Percentiles rank a stretch among this genome's conserved stretches.
phyloP scores from a whole-genome alignment of 2,113 vertebrate species.

The Sterna hirundo region DNA sequence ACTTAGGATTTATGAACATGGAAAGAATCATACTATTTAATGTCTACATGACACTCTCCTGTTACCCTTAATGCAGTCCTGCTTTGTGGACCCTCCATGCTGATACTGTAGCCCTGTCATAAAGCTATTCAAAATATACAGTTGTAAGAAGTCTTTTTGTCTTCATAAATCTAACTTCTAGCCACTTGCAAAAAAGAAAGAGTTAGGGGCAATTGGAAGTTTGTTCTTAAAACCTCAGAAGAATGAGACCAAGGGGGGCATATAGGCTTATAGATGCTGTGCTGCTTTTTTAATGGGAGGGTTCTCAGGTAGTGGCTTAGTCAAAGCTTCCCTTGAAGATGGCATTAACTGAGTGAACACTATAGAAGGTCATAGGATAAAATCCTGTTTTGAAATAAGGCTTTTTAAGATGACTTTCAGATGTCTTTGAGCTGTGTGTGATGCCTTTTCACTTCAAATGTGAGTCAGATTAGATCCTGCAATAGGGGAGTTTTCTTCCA shows the following conservation, averaged over 20 bases:
- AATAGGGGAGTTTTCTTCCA: not conserved
- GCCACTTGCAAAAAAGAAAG: not conserved
- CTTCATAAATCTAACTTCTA: conserved; percentile 68
- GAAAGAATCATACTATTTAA: conserved; percentile 57
- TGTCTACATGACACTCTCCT: conserved; percentile 59
- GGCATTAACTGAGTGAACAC: not conserved
- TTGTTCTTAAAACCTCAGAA: not conserved
- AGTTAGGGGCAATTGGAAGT: not conserved
- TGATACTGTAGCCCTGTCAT: conserved; percentile 45
- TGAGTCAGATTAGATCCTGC: not conserved
- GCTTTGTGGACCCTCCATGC: conserved; percentile 44
- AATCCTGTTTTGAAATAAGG: not conserved
- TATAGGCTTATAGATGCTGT: not conserved
- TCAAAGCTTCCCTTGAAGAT: not conserved
- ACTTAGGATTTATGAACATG: conserved; percentile 59
- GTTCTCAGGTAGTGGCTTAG: not conserved
- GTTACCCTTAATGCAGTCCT: conserved; percentile 47
- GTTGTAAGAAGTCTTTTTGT: conserved; percentile 35
- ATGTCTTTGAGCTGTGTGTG: not conserved
- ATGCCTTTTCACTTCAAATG: not conserved
- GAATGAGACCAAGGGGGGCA: not conserved
- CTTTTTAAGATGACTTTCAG: conserved; percentile 27
- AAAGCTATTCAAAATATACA: conserved; percentile 67
- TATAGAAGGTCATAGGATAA: not conserved
- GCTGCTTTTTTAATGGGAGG: not conserved